Percentiles rank a stretch among this genome's conserved stretches.
phyloP scores from a whole-genome alignment of 2,888 invertebrate genomes.

The Hoplodrina ambigua region DNA sequence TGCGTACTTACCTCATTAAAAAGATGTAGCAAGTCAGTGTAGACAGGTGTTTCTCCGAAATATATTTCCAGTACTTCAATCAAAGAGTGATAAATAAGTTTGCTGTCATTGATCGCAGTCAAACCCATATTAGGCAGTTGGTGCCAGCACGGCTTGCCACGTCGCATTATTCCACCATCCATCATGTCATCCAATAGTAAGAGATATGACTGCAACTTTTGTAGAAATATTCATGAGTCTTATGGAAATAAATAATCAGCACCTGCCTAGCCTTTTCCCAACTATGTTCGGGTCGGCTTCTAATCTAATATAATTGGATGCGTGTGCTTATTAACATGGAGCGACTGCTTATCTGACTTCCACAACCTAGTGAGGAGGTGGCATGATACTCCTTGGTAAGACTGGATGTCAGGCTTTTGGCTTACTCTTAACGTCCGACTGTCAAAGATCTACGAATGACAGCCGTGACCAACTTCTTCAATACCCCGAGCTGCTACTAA shows the following conservation, averaged over 20 bases:
- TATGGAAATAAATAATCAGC: neutral
- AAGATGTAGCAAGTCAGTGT: conserved; percentile 15
- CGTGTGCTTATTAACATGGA: no score
- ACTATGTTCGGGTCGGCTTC: no score
- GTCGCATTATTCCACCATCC: conserved; percentile 26
- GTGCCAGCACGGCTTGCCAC: conserved; percentile 36
- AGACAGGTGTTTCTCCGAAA: conserved; percentile 16
- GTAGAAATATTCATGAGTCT: neutral
- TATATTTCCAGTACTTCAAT: conserved; percentile 16
- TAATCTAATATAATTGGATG: no score
- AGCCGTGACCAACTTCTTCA: no score
- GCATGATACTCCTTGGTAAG: no score
- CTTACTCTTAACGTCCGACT: no score
- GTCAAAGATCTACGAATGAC: no score
- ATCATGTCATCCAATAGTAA: conserved; percentile 32
- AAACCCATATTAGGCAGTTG: conserved; percentile 6
- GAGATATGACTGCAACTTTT: conserved; percentile 17
- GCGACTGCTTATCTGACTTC: no score
- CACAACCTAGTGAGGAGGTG: no score
- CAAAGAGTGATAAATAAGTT: conserved; percentile 19
- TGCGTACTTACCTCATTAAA: conserved; percentile 21
- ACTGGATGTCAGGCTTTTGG: no score
- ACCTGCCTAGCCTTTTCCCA: no score
- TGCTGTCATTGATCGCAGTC: conserved; percentile 36
- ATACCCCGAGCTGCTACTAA: no score